Conservation (phyloP, 1,140 invertebrate species). For the Heliothis virescens region DNA sequence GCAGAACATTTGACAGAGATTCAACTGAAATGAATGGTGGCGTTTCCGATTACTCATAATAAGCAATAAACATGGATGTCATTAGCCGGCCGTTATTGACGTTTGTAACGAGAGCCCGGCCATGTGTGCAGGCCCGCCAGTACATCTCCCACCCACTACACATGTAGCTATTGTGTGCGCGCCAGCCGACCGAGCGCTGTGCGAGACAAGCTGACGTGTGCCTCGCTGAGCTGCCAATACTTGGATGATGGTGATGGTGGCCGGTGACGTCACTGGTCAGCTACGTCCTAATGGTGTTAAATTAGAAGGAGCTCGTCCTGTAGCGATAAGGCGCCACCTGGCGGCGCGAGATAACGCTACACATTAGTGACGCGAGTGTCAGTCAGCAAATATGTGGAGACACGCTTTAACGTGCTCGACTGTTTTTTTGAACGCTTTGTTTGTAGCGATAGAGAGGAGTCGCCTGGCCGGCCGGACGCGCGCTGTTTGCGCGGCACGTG, state of each 20-base stretch:
- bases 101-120: conserved; percentile 35
- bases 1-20: conserved; percentile 27
- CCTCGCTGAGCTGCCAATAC: no score
- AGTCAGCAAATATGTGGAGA: conserved; percentile 34
- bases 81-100: conserved; percentile 27
- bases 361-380: conserved; percentile 31
- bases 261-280: conserved; percentile 51
- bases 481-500: conserved; percentile 73
- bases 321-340: conserved; percentile 34
- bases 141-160: not conserved
- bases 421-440: conserved; percentile 38
- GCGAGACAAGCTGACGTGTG: no score
- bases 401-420: conserved; percentile 3
- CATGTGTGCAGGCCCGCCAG: conserved; percentile 31
- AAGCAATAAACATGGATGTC: conserved; percentile 36
- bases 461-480: conserved; percentile 38
- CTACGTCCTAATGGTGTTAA: conserved; percentile 49
- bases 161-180: not conserved
- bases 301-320: conserved; percentile 10
- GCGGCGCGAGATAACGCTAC: conserved; percentile 22
- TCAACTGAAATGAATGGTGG: conserved; percentile 23
- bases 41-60: conserved; percentile 31
- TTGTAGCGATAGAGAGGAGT: conserved; percentile 13
- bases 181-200: not conserved
- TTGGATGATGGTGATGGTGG: not conserved